These are phyloP conservation scores for Harpagoxenus sublaevis DNA, from an alignment of 2,888 invertebrate species.

Conservation along the genomic window DNA sequence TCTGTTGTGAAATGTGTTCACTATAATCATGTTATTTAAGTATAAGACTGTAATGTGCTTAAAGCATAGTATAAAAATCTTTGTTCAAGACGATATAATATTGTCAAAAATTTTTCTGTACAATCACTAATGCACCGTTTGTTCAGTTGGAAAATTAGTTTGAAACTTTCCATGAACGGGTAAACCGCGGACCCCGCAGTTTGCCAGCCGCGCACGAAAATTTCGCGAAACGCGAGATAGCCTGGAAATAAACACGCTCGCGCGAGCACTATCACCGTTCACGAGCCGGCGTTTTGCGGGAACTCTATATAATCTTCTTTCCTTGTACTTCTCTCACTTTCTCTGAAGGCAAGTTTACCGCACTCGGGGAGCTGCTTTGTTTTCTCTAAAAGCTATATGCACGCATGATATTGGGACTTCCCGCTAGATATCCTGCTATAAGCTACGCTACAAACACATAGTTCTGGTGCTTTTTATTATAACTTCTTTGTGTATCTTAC, in stretches of 20 bases:
- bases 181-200: slow-evolving; percentile 12
- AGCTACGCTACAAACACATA: background rate
- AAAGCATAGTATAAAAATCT: background rate
- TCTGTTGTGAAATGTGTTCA: background rate
- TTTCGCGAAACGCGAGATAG: slow-evolving; percentile 69
- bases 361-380: background rate
- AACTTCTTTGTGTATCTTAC: background rate
- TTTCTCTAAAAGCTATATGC: slow-evolving; percentile 7
- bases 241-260: slow-evolving; percentile 68
- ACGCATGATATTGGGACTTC: slow-evolving; percentile 12
- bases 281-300: background rate
- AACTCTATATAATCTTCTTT: slow-evolving; percentile 56
- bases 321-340: slow-evolving; percentile 39
- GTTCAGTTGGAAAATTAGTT: slow-evolving; percentile 21
- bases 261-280: slow-evolving; percentile 20
- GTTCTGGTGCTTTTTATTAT: background rate
- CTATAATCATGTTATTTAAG: background rate
- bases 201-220: slow-evolving; percentile 51
- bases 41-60: background rate
- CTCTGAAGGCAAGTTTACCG: slow-evolving; percentile 1
- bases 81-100: background rate
- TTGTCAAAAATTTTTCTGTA: background rate
- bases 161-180: slow-evolving; percentile 10
- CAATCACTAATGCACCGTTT: background rate
- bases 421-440: background rate